Evolutionary conservation across 2,113 vertebrate genomes (phyloP).

Genomic region (Dicrurus megarhynchus): DNA sequence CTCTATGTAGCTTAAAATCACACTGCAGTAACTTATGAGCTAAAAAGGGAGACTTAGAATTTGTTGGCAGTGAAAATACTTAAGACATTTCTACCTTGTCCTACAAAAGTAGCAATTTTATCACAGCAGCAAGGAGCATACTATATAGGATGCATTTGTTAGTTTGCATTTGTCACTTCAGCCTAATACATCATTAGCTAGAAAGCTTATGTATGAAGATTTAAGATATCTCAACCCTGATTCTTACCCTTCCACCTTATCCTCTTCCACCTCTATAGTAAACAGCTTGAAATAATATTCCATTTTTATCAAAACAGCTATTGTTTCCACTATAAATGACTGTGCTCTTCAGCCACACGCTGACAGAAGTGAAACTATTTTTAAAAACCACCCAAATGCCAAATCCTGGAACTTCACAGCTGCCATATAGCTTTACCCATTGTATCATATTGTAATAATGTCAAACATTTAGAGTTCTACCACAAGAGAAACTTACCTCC

Average conservation of each 20-base stretch:
- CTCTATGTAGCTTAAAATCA: neutral
- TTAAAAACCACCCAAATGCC: neutral
- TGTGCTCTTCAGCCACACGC: neutral
- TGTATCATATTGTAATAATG: neutral
- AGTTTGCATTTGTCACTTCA: neutral
- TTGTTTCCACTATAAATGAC: neutral
- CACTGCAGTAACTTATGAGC: neutral
- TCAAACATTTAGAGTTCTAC: neutral
- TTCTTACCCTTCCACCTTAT: neutral
- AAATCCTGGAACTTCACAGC: neutral
- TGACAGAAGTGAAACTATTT: neutral
- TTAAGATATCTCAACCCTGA: neutral
- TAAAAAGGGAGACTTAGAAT: neutral
- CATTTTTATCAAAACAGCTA: neutral
- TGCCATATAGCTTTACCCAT: neutral
- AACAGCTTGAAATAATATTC: neutral
- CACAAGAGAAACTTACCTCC: conserved; percentile 81
- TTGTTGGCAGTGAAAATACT: neutral
- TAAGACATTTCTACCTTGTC: neutral
- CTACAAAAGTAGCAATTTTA: neutral
- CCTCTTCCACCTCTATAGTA: neutral
- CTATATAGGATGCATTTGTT: neutral
- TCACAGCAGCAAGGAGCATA: neutral
- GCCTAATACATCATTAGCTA: neutral
- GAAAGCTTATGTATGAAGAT: neutral